phyloP scores from a whole-genome alignment of 2,113 vertebrate species.

The Dipodomys merriami region DNA sequence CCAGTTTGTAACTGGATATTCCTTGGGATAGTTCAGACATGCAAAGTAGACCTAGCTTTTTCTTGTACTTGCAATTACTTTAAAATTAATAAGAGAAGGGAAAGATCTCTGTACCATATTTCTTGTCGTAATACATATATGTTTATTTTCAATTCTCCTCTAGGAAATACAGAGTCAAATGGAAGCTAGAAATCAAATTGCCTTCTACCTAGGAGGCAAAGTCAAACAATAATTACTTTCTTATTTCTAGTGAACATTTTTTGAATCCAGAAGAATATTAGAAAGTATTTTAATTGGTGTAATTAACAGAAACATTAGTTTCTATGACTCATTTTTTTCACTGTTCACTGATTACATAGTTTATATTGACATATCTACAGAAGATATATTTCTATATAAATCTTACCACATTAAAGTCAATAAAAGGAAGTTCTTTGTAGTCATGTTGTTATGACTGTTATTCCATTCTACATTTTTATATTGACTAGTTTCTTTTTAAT shows the following conservation, averaged over 20 bases:
- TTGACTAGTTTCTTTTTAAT: background rate
- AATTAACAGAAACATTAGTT: background rate
- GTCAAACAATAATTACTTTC: slow-evolving; percentile 20
- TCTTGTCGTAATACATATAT: slow-evolving; percentile 56
- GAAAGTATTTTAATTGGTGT: background rate
- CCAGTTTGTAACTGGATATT: slow-evolving; percentile 74
- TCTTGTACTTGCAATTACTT: slow-evolving; percentile 63
- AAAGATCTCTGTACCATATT: slow-evolving; percentile 37
- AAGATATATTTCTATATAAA: background rate
- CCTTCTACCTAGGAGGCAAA: slow-evolving; percentile 48
- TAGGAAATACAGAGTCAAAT: slow-evolving; percentile 53
- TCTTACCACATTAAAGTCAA: background rate
- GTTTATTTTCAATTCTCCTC: slow-evolving; percentile 44
- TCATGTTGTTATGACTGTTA: background rate
- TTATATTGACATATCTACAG: background rate
- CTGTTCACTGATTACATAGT: background rate
- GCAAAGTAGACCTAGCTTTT: slow-evolving; percentile 60
- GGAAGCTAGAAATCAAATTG: slow-evolving; percentile 63
- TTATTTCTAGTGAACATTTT: slow-evolving; percentile 18
- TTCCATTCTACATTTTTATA: background rate
- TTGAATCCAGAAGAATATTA: background rate
- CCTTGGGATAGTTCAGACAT: slow-evolving; percentile 35
- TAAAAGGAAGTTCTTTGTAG: background rate
- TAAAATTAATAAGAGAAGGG: slow-evolving; percentile 74
- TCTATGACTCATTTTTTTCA: background rate